These are phyloP conservation scores for Caenorhabditis becei DNA, from an alignment of 2,888 invertebrate species.

Conservation along the genomic window DNA sequence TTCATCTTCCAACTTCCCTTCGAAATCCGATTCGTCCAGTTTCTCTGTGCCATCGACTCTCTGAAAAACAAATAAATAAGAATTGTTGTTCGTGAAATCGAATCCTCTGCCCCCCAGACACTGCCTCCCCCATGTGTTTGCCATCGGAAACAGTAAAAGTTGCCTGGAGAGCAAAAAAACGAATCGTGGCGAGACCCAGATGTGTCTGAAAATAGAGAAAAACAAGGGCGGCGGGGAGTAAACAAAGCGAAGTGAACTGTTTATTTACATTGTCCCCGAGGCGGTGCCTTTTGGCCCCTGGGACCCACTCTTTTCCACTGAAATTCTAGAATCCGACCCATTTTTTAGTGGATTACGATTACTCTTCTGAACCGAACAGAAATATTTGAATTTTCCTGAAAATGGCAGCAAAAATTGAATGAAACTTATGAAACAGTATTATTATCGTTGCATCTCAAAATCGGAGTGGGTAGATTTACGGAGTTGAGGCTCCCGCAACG, in stretches of 20 bases:
- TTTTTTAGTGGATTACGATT: not conserved
- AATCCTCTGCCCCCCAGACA: not conserved
- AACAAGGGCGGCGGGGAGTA: not conserved
- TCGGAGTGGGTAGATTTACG: too few species aligned
- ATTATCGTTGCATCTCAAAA: too few species aligned
- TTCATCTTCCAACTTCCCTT: too few species aligned
- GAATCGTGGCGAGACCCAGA: not conserved
- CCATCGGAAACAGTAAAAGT: conserved; percentile 16
- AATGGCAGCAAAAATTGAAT: too few species aligned
- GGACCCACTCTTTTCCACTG: not conserved
- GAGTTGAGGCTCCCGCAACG: too few species aligned
- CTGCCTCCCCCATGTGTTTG: not conserved
- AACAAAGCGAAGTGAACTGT: conserved; percentile 4
- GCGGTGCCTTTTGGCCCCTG: not conserved
- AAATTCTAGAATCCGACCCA: not conserved
- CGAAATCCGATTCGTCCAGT: not conserved
- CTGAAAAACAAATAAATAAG: conserved; percentile 8
- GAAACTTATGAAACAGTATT: too few species aligned
- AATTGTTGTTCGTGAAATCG: not conserved
- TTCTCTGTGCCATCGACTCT: too few species aligned
- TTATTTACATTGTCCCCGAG: conserved; percentile 8
- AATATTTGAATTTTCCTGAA: too few species aligned
- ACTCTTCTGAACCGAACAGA: too few species aligned
- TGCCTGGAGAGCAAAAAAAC: not conserved
- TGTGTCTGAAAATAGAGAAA: not conserved